Conservation (phyloP, 53 echinoderm and acorn worm species). For the Echinarachnius parma region DNA sequence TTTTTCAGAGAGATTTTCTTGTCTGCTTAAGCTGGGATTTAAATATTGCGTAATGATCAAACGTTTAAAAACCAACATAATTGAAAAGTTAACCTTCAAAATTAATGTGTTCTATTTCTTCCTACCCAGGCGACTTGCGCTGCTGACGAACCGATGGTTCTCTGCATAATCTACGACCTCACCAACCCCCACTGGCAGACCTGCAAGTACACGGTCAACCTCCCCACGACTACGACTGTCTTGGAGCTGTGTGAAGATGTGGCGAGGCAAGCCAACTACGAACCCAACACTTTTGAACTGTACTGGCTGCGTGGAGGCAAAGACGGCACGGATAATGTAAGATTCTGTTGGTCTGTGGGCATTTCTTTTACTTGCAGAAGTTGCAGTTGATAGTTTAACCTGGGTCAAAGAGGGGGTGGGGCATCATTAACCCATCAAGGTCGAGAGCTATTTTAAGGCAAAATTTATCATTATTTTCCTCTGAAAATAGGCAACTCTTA, state of each 20-base stretch:
- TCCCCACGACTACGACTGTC: constrained; percentile 48
- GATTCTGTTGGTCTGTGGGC: too few relatives aligned
- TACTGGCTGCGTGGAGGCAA: constrained; percentile 70
- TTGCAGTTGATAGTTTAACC: too few relatives aligned
- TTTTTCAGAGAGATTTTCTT: background rate
- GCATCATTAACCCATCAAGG: too few relatives aligned
- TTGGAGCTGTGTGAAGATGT: constrained; percentile 71
- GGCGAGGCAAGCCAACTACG: constrained; percentile 82
- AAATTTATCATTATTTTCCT: too few relatives aligned
- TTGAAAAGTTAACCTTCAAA: background rate
- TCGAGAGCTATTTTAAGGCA: too few relatives aligned
- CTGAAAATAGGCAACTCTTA: too few relatives aligned
- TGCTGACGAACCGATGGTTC: constrained; percentile 55
- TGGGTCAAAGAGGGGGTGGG: too few relatives aligned
- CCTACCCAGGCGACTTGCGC: constrained; percentile 37
- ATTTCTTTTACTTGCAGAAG: too few relatives aligned
- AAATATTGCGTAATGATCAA: too few relatives aligned
- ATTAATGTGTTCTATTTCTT: background rate
- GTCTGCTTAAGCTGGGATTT: too few relatives aligned
- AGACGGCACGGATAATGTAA: constrained; percentile 66
- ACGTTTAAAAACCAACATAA: background rate
- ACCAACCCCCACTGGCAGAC: constrained; percentile 92
- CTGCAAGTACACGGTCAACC: constrained; percentile 77
- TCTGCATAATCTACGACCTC: constrained; percentile 80
- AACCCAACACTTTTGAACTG: constrained; percentile 68